Percentiles rank a stretch among this genome's conserved stretches.
Evolutionary conservation across 2,797 vertebrate genomes (phyloP).

Genomic region (Serranus cabrilla): DNA sequence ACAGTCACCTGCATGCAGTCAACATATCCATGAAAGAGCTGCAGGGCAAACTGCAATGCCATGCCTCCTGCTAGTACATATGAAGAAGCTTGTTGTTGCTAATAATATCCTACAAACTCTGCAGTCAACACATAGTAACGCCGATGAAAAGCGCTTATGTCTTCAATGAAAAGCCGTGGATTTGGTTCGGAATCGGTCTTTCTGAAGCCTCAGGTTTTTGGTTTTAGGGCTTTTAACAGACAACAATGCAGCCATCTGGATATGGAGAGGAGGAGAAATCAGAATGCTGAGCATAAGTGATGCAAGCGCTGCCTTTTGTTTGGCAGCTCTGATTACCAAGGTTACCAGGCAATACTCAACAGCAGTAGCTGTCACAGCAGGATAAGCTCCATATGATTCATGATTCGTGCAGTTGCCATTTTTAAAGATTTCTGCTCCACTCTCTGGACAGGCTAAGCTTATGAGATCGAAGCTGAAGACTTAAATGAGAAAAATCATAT

Average conservation of each 20-base stretch:
- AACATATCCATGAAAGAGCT: constrained; percentile 30
- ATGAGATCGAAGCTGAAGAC: constrained; percentile 32
- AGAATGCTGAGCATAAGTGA: constrained; percentile 72
- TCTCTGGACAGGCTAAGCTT: constrained; percentile 18
- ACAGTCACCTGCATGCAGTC: constrained; percentile 14
- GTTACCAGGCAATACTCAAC: constrained; percentile 79
- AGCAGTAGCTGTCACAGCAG: constrained; percentile 71
- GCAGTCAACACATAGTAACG: not conserved
- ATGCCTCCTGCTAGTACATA: not conserved
- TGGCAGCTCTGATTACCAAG: constrained; percentile 81
- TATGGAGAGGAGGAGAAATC: constrained; percentile 69
- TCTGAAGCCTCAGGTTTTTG: constrained; percentile 30
- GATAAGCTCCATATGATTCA: constrained; percentile 69
- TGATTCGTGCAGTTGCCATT: constrained; percentile 47
- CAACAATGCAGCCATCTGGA: constrained; percentile 81
- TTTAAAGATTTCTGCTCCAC: constrained; percentile 51
- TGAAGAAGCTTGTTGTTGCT: not conserved
- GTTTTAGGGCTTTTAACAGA: constrained; percentile 54
- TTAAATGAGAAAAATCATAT: constrained; percentile 32
- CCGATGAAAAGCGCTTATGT: not conserved
- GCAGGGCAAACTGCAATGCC: constrained; percentile 1
- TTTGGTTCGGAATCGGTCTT: constrained; percentile 30
- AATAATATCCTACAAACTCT: constrained; percentile 5
- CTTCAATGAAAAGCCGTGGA: constrained; percentile 1
- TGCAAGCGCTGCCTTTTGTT: constrained; percentile 76